These are phyloP conservation scores for Syrrhaptes paradoxus DNA, from an alignment of 2,113 vertebrate species.

Conservation along the genomic window DNA sequence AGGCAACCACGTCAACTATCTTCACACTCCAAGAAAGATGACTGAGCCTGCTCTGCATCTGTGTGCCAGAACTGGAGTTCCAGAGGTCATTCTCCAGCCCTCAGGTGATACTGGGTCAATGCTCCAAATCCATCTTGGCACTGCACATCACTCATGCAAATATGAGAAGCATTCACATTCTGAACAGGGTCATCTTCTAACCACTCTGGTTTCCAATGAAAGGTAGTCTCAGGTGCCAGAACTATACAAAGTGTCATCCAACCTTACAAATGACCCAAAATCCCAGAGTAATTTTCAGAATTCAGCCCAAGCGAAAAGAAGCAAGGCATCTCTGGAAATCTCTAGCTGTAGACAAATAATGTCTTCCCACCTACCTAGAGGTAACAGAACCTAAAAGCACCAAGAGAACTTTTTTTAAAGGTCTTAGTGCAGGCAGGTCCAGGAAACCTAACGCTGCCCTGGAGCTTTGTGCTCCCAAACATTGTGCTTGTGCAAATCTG, in stretches of 20 bases:
- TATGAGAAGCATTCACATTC: not conserved
- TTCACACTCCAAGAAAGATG: not conserved
- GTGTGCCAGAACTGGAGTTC: not conserved
- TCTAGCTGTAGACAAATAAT: not conserved
- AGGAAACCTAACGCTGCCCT: not conserved
- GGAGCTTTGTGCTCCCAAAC: not conserved
- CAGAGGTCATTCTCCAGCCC: not conserved
- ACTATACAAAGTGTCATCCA: not conserved
- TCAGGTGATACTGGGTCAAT: not conserved
- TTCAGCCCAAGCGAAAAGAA: not conserved
- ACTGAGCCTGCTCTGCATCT: not conserved
- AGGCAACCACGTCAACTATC: not conserved
- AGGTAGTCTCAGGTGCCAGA: not conserved
- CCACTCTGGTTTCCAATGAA: not conserved
- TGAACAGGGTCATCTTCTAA: not conserved
- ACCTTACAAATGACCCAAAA: not conserved
- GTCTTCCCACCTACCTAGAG: not conserved
- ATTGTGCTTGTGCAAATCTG: not conserved
- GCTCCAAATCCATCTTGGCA: not conserved
- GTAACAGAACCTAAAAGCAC: not conserved
- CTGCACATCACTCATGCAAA: not conserved
- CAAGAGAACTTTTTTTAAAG: not conserved
- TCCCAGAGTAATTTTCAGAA: not conserved
- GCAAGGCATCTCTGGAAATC: not conserved
- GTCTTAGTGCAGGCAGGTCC: not conserved